Evolutionary conservation across 2,797 vertebrate species (phyloP), one percentile per base, ranked within the genome.

Genomic region (Heliangelus exortis): DNA sequence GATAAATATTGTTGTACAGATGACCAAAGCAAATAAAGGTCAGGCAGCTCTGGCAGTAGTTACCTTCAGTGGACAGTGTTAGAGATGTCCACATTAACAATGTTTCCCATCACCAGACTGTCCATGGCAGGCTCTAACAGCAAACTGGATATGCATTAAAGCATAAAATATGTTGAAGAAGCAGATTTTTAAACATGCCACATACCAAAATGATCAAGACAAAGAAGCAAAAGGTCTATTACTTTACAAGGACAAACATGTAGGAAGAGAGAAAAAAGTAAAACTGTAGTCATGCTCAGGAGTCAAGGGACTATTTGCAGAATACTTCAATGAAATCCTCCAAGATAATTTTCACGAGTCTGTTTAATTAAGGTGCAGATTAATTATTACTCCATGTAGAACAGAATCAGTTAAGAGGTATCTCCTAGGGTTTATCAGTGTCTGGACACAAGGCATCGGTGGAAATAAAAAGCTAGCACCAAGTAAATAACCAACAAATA

Each of bases 311-410:
- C 15, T 7, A 18, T 54, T 73, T 79, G 36, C 66, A 82, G 73
- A 84, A 39, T 72, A 87, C 66, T 89, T 80, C 67, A 93, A 95
- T 76, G 18, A 93, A 92, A 93, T 88, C 66, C 73, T 92, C 88
- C 67, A 73, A 54, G 36, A 92, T 86, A 10, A 55, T 67, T 93
- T 96, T 88, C 73, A 91, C 19, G 71, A 82, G 36, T 87, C 61
- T 84, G 45, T 93, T 96, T 90, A 90, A 90, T 94, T 97, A 94
- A 96, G 95, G 92, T 96, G 94, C 95, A 96, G 79, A 61, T 93
- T 85, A 94, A 83, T 96, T 93, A 85, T 89, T 92, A 96, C 51
- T 95, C 84, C 53, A 77, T 14, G 47, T 90, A 86, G 63, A 95
- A 94, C 6, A 87, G 74, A 86, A 81, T 75, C 33, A 72, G 66